A percentile compares a stretch with the other conserved stretches of the same genome.
phyloP scores from a whole-genome alignment of 2,113 vertebrate genomes.

The Capreolus pygargus region DNA sequence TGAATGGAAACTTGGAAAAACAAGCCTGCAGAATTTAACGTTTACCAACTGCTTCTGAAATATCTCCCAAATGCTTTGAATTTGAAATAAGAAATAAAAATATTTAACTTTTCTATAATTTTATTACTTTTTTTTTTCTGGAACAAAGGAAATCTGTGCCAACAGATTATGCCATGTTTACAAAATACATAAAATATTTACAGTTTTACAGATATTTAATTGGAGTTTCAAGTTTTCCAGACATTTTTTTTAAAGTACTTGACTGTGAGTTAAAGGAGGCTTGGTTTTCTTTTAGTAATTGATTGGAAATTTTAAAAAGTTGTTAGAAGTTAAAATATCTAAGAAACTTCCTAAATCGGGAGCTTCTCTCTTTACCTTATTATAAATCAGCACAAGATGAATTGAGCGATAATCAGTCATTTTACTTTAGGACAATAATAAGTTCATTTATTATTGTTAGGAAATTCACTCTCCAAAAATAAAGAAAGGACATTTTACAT shows the following conservation, averaged over 20 bases:
- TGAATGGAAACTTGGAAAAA: conserved; percentile 66
- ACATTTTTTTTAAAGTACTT: neutral
- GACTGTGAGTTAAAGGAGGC: neutral
- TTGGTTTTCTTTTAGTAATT: neutral
- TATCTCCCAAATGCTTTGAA: neutral
- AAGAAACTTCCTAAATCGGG: neutral
- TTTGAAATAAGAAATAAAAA: conserved; percentile 63
- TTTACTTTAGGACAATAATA: neutral
- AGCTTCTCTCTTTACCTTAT: neutral
- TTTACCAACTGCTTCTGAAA: conserved; percentile 20
- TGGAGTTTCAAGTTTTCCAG: neutral
- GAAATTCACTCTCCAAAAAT: neutral
- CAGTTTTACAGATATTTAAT: neutral
- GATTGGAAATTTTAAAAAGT: neutral
- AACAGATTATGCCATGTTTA: neutral
- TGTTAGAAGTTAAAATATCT: neutral
- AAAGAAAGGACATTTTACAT: neutral
- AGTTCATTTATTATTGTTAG: neutral
- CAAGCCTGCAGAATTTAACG: neutral
- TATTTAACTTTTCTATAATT: conserved; percentile 49
- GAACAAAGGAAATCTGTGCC: conserved; percentile 32
- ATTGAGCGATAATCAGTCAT: neutral
- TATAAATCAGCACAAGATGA: neutral
- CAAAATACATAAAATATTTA: neutral
- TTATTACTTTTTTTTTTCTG: neutral